These are phyloP conservation scores for Plagiodera versicolora DNA, from an alignment of 2,888 invertebrate species.

Conservation along the genomic window DNA sequence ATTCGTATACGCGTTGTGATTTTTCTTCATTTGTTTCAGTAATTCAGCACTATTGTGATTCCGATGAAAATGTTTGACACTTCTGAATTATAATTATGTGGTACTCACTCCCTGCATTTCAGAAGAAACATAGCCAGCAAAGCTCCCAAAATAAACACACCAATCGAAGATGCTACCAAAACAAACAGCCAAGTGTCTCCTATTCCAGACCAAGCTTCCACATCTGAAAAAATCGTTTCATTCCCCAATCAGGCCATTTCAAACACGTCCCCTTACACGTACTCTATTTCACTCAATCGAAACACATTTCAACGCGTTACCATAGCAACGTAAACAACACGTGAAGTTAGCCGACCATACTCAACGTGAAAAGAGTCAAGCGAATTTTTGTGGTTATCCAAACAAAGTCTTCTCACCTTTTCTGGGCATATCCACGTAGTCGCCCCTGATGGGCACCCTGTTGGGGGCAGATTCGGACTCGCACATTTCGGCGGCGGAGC, in stretches of 20 bases:
- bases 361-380: too few relatives aligned
- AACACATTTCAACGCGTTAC: background rate
- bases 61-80: too few relatives aligned
- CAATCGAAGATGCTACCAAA: conserved; percentile 77
- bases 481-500: conserved; percentile 65
- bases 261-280: too few relatives aligned
- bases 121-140: conserved; percentile 76
- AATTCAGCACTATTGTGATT: background rate
- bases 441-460: conserved; percentile 50
- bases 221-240: conserved; percentile 47
- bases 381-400: too few relatives aligned
- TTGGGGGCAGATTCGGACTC: conserved; percentile 59
- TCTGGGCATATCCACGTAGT: conserved; percentile 78
- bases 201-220: conserved; percentile 65
- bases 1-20: too few relatives aligned
- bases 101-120: conserved; percentile 82
- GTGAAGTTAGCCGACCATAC: too few relatives aligned
- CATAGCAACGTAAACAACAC: too few relatives aligned
- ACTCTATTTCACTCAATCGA: too few relatives aligned
- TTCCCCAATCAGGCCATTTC: too few relatives aligned
- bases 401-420: conserved; percentile 64
- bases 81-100: too few relatives aligned
- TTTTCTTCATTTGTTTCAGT: too few relatives aligned
- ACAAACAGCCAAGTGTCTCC: conserved; percentile 85
- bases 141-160: conserved; percentile 77